Evolutionary conservation across 2,888 invertebrate species (phyloP), one percentile per base, ranked within the genome.

Genomic region (Euplexia lucipara): DNA sequence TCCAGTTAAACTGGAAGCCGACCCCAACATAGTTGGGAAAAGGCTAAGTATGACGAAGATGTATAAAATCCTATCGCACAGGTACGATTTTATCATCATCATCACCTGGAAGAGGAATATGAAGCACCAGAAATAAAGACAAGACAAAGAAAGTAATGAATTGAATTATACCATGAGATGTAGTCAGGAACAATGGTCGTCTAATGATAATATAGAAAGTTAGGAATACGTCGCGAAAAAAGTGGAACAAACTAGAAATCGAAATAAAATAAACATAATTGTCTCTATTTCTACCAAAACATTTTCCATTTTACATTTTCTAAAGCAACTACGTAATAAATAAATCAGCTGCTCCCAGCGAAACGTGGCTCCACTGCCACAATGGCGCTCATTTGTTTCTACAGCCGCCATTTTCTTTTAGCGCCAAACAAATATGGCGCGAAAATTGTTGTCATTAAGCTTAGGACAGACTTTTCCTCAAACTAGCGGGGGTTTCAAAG

Each of bases 361-460:
- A 34, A 60, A 73, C 72, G 54, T 26, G 39, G 52, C 58, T 48
- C 54, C 64, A 39, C 65, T 74, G 51, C 59, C 75, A 79, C 67
- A 71, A 72, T 63, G 53, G 60, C 62, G 57, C 41, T 68, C 80
- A 76, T 78, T 78, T 79, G 65, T 79, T 65, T 65, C 73, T 32
- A 44, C 42, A 44, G 77, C 42, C 53, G 62, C 77, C 64, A 76
- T 78, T 66, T 72, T 79, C 62, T 79, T 78, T 76, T 79, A 75
- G 66, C 68, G 37, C 47, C 45, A 58, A 49, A 76, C 80, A 64
- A 71, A 78, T 79, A 78, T 76, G 67, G 63, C 60, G 59, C 57
- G 53, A 61, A 62, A 71, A 70, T 75, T 67, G 77, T 71, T 79
- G 72, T 65, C 72, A 66, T 78, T 78, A 69, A 22, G 73, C 54